A percentile compares a stretch with the other conserved stretches of the same genome.
Conservation (phyloP, 2,797 vertebrate species). For the Platalea minor region DNA sequence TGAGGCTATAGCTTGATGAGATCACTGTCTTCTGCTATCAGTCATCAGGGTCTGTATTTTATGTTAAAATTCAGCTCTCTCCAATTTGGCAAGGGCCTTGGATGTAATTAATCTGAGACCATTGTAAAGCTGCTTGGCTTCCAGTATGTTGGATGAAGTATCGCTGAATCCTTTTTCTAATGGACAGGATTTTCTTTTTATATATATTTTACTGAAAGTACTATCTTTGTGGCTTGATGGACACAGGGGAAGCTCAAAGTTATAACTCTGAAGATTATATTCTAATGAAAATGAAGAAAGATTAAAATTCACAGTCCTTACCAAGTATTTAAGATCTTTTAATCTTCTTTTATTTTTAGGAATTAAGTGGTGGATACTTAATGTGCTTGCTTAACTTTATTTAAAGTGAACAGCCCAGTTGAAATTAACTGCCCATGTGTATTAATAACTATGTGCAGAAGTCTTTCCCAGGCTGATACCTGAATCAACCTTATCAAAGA, state of each 20-base stretch:
- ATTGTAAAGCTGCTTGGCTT: background rate
- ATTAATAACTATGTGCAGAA: background rate
- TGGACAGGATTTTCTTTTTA: background rate
- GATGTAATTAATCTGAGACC: background rate
- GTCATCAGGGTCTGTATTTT: background rate
- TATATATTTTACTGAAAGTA: background rate
- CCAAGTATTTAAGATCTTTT: background rate
- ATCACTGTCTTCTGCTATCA: background rate
- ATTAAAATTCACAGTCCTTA: background rate
- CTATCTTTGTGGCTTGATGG: background rate
- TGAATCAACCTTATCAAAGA: background rate
- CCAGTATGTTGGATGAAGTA: background rate
- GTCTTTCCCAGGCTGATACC: background rate
- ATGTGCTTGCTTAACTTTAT: background rate
- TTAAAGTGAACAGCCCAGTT: background rate
- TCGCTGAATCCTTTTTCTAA: background rate
- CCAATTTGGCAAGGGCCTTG: background rate
- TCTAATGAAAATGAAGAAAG: background rate
- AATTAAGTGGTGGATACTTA: background rate
- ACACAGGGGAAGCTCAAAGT: background rate
- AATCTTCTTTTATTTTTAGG: background rate
- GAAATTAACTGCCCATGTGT: background rate
- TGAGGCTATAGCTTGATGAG: background rate
- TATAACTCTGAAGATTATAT: background rate
- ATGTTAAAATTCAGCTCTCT: background rate